Percentiles rank a stretch among this genome's conserved stretches.
Evolutionary conservation across 2,888 invertebrate species (phyloP).

Genomic region (Galerucella pusilla): DNA sequence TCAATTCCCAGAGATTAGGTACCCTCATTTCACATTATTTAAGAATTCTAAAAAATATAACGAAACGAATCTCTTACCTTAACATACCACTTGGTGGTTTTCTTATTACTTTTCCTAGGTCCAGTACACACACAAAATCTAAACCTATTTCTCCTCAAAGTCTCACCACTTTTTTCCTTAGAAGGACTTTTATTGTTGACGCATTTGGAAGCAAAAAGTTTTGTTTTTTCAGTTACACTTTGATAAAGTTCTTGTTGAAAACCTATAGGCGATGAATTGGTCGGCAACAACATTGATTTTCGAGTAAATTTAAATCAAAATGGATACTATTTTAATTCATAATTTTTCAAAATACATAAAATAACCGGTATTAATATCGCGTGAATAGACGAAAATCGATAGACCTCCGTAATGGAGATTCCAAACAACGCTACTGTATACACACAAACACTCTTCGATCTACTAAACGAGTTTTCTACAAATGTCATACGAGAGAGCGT

Average conservation of each 20-base stretch:
- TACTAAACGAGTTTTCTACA: slow-evolving; percentile 1
- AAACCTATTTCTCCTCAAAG: slow-evolving; percentile 55
- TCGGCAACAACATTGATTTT: slow-evolving; percentile 59
- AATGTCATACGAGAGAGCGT: slow-evolving; percentile 16
- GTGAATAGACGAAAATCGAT: slow-evolving; percentile 10
- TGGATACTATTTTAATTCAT: slow-evolving; percentile 6
- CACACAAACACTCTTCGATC: neutral
- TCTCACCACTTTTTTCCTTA: slow-evolving; percentile 52
- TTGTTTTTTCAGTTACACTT: slow-evolving; percentile 59
- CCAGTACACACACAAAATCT: slow-evolving; percentile 63
- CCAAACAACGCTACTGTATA: neutral
- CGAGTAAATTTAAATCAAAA: neutral
- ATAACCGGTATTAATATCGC: neutral
- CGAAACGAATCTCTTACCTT: slow-evolving; percentile 72
- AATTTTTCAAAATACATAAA: neutral
- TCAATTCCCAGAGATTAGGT: too few species aligned
- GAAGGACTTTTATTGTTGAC: slow-evolving; percentile 49
- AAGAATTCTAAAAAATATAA: neutral
- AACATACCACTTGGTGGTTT: slow-evolving; percentile 75
- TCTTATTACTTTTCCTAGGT: slow-evolving; percentile 65
- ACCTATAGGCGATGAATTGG: slow-evolving; percentile 57
- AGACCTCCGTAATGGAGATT: neutral
- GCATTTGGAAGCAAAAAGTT: slow-evolving; percentile 59
- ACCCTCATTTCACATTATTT: neutral
- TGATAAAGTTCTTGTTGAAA: slow-evolving; percentile 60